phyloP scores from a whole-genome alignment of 2,113 vertebrate species.

The Chascanopsetta lugubris region DNA sequence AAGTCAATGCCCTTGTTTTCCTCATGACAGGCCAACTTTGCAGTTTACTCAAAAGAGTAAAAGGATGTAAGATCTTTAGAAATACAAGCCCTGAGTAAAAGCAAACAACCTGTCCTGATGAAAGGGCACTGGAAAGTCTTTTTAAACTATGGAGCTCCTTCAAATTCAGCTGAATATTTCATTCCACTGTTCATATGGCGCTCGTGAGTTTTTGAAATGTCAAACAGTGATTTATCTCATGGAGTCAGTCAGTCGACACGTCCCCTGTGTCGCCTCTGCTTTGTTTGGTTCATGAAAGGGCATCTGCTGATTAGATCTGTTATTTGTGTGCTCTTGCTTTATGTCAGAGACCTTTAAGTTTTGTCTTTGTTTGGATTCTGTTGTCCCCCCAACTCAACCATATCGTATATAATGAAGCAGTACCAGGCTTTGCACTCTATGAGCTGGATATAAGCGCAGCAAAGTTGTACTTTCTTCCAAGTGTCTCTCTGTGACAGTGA shows the following conservation, averaged over 20 bases:
- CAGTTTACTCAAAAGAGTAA: neutral
- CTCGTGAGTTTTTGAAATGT: constrained; percentile 20
- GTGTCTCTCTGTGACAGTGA: neutral
- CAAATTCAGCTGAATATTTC: neutral
- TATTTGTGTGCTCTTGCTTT: neutral
- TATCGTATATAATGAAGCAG: neutral
- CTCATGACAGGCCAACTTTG: neutral
- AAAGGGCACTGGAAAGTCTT: neutral
- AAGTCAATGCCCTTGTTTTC: neutral
- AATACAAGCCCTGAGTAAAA: neutral
- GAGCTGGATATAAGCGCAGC: neutral
- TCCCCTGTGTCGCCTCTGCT: constrained; percentile 1
- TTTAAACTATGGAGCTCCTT: neutral
- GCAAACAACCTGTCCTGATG: neutral
- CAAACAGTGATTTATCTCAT: constrained; percentile 35
- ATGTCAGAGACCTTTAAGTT: constrained; percentile 58
- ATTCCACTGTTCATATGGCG: neutral
- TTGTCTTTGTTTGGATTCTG: constrained; percentile 18
- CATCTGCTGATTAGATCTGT: constrained; percentile 53
- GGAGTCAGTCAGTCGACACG: constrained; percentile 14
- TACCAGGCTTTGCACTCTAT: neutral
- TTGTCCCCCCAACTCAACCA: neutral
- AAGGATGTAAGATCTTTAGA: neutral
- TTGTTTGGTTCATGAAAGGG: constrained; percentile 54
- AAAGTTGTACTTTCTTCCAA: neutral